Conservation (phyloP, 2,113 vertebrate species). For the Pollachius pollachius region DNA sequence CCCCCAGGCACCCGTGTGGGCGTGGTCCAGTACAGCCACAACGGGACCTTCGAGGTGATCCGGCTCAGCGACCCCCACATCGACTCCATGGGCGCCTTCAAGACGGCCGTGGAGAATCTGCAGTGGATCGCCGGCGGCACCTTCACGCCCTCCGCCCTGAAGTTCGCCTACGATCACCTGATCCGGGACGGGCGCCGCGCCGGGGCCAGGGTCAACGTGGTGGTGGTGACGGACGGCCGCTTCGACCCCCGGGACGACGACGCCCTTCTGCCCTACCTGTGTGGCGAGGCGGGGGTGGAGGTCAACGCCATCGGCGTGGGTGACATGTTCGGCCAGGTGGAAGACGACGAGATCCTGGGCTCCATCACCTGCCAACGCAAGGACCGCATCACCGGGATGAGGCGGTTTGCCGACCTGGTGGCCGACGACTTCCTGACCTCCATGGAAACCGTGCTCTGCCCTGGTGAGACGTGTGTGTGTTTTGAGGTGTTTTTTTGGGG, state of each 20-base stretch:
- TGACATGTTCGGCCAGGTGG: slow-evolving; percentile 84
- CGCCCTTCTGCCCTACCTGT: slow-evolving; percentile 80
- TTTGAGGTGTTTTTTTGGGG: too few species aligned
- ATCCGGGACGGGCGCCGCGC: slow-evolving; percentile 85
- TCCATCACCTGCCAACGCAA: slow-evolving; percentile 84
- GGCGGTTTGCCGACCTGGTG: slow-evolving; percentile 86
- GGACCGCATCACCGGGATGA: slow-evolving; percentile 81
- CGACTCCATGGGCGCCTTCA: slow-evolving; percentile 88
- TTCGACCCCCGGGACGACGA: slow-evolving; percentile 88
- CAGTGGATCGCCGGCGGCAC: slow-evolving; percentile 98
- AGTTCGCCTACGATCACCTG: slow-evolving; percentile 90
- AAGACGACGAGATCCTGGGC: slow-evolving; percentile 82
- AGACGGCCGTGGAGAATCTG: slow-evolving; percentile 88
- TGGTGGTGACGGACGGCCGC: slow-evolving; percentile 94
- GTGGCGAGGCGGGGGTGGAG: slow-evolving; percentile 59
- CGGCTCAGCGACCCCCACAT: slow-evolving; percentile 85
- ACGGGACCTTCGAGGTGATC: slow-evolving; percentile 94
- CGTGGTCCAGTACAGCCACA: slow-evolving; percentile 96
- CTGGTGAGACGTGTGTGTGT: slow-evolving; percentile 70
- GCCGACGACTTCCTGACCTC: slow-evolving; percentile 89
- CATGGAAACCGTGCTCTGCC: slow-evolving; percentile 88
- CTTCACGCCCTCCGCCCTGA: slow-evolving; percentile 94
- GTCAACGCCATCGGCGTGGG: slow-evolving; percentile 94
- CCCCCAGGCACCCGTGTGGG: slow-evolving; percentile 87
- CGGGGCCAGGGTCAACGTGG: slow-evolving; percentile 85